phyloP scores from a whole-genome alignment of 2,797 vertebrate genomes.

The Amniataba percoides region DNA sequence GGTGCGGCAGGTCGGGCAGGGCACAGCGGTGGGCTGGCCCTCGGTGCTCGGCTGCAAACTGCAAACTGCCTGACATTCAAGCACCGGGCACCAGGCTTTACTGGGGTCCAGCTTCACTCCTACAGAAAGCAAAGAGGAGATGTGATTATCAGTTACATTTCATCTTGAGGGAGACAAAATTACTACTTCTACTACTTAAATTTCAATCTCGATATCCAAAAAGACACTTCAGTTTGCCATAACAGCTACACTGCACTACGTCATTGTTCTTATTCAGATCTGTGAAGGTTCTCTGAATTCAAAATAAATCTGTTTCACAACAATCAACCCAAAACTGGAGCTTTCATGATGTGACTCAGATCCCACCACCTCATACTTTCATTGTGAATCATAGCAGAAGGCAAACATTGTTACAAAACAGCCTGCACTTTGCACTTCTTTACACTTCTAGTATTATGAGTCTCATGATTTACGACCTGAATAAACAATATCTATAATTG shows the following conservation, averaged over 20 bases:
- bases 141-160: constrained; percentile 1
- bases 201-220: neutral
- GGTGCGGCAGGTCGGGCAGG: constrained; percentile 87
- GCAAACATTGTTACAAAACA: constrained; percentile 16
- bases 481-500: constrained; percentile 54
- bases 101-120: constrained; percentile 94
- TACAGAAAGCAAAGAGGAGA: constrained; percentile 63
- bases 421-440: constrained; percentile 54
- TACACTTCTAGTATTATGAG: constrained; percentile 16
- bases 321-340: constrained; percentile 13
- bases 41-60: constrained; percentile 75
- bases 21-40: constrained; percentile 82
- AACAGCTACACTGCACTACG: too few species aligned
- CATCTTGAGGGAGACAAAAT: neutral
- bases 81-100: constrained; percentile 92
- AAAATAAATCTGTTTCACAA: constrained; percentile 12
- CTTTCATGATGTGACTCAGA: constrained; percentile 11
- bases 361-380: constrained; percentile 2
- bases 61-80: constrained; percentile 94
- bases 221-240: neutral
- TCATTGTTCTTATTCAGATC: too few species aligned
- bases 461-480: constrained; percentile 46
- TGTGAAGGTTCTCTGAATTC: neutral
- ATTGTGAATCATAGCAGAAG: constrained; percentile 25
- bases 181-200: too few species aligned